Evolutionary conservation across 2,113 vertebrate genomes (phyloP), one percentile per base, ranked within the genome.

Genomic region (Ceratotherium simum): DNA sequence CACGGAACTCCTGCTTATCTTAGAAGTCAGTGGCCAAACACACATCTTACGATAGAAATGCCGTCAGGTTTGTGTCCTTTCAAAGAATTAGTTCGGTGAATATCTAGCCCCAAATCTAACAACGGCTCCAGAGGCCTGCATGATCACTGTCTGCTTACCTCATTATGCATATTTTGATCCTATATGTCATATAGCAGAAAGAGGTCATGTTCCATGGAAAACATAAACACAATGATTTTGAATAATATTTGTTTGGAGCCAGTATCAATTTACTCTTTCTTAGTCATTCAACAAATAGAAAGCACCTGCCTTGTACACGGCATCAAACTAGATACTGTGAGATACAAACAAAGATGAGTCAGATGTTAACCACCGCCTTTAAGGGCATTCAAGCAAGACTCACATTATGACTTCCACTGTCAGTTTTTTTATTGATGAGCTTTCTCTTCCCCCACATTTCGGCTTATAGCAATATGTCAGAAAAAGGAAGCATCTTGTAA

Each of bases 401-500:
- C 36, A 36, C 4, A 14, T 23, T 60, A 39, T 16, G 27, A 65
- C 46, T 67, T 60, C 20, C 25, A 87, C 9, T 5, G 23, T 88
- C 80, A 54, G 12, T 29, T 69, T 51, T 65, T 51, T 65, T n/a
- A 96, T 27, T 16, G 54, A 90, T 48, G 65, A 86, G 36, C 8
- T 70, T 54, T 94, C 85, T 84, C 51, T 86, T 90, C 23, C 29
- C 96, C 89, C 33, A 91, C 27, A 78, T 83, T 70, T 78, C 58
- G 21, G 21, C 51, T 85, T 51, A 80, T 0, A 56, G 25, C 85
- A 46, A 90, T 3, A 42, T 23, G 11, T 16, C 8, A 27, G 69
- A 54, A 85, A 80, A 81, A 36, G 48, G 36, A 93, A 93, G 27
- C 23, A 70, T 72, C 9, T 62, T 93, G 12, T 27, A n/a, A 33